Base-by-base conservation (phyloP, 2,888 invertebrate genomes). In the Oeneis ivallda region DNA sequence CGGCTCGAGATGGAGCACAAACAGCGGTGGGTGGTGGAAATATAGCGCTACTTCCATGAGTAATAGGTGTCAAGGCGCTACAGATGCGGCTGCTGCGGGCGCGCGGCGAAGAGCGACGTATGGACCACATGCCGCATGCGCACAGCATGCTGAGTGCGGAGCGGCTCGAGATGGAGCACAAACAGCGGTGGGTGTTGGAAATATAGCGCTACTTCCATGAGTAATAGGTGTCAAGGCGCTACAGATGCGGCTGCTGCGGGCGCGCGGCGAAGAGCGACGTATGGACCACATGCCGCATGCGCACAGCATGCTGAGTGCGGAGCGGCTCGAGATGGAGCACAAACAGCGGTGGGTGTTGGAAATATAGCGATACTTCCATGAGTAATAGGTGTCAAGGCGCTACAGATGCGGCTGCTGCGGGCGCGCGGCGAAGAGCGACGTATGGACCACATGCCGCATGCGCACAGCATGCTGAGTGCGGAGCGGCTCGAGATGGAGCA, bases 41-140 rank as follows among this genome's bases (percentile, higher is more conserved):
- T n/a, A n/a, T n/a, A n/a, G n/a, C n/a, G 45, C 2, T 11, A 11
- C 9, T n/a, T 4, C 45, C 15, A 15, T n/a, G n/a, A n/a, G n/a
- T n/a, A n/a, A n/a, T n/a, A n/a, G n/a, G n/a, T n/a, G n/a, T n/a
- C 45, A 45, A 2, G 79, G 94, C 94, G 76, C 93, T 93, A 67
- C 92, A 92, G 79, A 77, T 90, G 81, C 76, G 89, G 67, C 74
- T 83, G 70, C 73, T 26, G 19, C 19, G 26, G 11, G 26, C 50
- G 39, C 50, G 19, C 19, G 26, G 11, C 65, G 84, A 78, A 75
- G 79, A 80, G 77, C 75, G 89, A 77, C 85, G 85, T 69, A 68
- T 66, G 54, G 78, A 77, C 8, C 74, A 85, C 80, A 74, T 70
- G 43, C 81, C 78, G 72, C 79, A 77, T 68, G 83, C 83, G 3